A percentile compares a stretch with the other conserved stretches of the same genome.
These are phyloP conservation scores for Arrhamphus sclerolepis DNA, from an alignment of 2,797 vertebrate genomes.

Conservation along the genomic window DNA sequence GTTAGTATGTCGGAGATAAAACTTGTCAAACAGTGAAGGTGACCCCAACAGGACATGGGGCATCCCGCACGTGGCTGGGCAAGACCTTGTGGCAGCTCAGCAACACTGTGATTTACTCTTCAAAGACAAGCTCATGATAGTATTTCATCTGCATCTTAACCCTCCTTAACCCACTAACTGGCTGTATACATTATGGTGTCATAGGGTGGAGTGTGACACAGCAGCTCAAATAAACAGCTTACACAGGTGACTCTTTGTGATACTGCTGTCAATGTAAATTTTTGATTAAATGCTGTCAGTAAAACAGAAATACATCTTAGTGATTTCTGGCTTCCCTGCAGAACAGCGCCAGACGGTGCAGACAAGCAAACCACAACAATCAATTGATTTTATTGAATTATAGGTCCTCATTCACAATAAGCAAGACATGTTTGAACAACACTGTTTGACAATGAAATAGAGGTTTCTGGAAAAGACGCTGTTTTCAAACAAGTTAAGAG, in stretches of 20 bases:
- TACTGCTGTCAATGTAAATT: slow-evolving; percentile 35
- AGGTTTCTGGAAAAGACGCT: not conserved
- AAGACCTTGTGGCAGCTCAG: slow-evolving; percentile 65
- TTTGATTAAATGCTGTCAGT: slow-evolving; percentile 45
- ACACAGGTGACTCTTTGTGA: slow-evolving; percentile 52
- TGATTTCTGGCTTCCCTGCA: slow-evolving; percentile 10
- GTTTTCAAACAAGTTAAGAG: too few relatives aligned
- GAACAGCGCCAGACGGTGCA: slow-evolving; percentile 12
- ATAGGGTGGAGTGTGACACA: slow-evolving; percentile 66
- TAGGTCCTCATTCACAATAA: not conserved
- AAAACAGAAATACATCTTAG: slow-evolving; percentile 15
- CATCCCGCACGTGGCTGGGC: slow-evolving; percentile 72
- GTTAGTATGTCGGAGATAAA: slow-evolving; percentile 66
- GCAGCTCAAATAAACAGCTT: slow-evolving; percentile 77
- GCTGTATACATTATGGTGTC: slow-evolving; percentile 74
- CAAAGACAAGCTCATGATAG: slow-evolving; percentile 77
- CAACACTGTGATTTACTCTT: slow-evolving; percentile 77
- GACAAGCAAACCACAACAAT: slow-evolving; percentile 8
- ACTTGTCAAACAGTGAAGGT: slow-evolving; percentile 80
- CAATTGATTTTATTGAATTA: slow-evolving; percentile 6
- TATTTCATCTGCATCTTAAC: slow-evolving; percentile 79
- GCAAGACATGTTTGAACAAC: not conserved
- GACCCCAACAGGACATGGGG: slow-evolving; percentile 72
- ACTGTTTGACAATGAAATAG: not conserved
- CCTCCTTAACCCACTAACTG: slow-evolving; percentile 72